Evolutionary conservation across 1,140 invertebrate species (phyloP).

Genomic region (Megalonaias nervosa): DNA sequence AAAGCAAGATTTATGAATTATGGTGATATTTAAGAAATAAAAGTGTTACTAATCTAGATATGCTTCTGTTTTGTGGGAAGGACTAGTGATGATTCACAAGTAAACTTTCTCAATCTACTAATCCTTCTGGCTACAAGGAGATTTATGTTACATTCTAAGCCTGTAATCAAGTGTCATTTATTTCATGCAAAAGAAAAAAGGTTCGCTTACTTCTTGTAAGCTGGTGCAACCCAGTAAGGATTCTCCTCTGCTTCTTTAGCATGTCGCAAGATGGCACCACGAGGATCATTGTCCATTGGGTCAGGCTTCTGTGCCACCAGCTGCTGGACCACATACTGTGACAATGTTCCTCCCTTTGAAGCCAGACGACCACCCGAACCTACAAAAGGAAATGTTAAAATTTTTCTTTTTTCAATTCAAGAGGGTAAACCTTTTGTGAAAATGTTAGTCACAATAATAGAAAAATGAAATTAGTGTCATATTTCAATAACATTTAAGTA

Average conservation of each 20-base stretch:
- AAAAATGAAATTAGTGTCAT: no score
- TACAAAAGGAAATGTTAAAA: constrained; percentile 55
- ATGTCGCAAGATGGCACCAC: constrained; percentile 96
- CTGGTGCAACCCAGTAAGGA: constrained; percentile 86
- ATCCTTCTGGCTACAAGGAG: neutral
- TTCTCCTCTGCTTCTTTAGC: constrained; percentile 97
- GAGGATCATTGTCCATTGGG: constrained; percentile 96
- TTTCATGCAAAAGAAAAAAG: no score
- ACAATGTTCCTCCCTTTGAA: constrained; percentile 94
- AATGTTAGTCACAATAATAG: no score
- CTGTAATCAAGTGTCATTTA: no score
- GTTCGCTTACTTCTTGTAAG: constrained; percentile 67
- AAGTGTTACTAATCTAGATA: neutral
- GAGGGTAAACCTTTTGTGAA: no score
- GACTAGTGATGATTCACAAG: neutral
- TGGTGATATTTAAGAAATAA: no score
- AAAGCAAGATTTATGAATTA: no score
- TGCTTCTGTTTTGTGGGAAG: neutral
- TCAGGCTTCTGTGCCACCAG: constrained; percentile 91
- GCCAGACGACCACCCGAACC: constrained; percentile 95
- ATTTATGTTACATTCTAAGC: neutral
- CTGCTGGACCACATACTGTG: constrained; percentile 97
- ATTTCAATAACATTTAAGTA: no score
- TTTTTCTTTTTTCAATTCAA: no score
- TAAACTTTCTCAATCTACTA: neutral